These are phyloP conservation scores for Cyclargus thomasi DNA, from an alignment of 1,140 invertebrate genomes.

Conservation along the genomic window DNA sequence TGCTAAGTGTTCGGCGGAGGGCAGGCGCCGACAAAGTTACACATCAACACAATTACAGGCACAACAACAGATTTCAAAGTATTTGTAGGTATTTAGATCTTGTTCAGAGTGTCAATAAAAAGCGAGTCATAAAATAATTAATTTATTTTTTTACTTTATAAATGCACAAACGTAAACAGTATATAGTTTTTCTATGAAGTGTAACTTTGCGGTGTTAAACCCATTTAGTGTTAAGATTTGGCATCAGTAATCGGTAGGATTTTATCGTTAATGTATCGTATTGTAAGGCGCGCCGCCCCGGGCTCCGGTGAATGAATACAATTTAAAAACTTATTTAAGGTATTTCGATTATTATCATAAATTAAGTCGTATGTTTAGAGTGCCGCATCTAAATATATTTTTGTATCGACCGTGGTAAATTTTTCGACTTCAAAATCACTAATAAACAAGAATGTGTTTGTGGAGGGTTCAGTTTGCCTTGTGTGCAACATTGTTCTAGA, in stretches of 20 bases:
- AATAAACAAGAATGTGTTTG: neutral
- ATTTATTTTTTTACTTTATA: neutral
- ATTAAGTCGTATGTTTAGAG: slow-evolving; percentile 12
- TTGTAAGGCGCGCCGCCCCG: slow-evolving; percentile 3
- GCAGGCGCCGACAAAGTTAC: neutral
- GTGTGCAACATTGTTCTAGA: neutral
- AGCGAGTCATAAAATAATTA: neutral
- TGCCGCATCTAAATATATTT: slow-evolving; percentile 13
- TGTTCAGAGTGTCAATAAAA: neutral
- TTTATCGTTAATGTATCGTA: neutral
- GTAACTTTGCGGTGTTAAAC: neutral
- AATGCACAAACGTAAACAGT: neutral
- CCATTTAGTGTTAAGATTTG: slow-evolving; percentile 4
- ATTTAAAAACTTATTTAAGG: slow-evolving; percentile 6
- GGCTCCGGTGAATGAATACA: neutral
- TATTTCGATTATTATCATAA: slow-evolving; percentile 13
- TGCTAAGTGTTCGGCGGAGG: neutral
- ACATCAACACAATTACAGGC: neutral
- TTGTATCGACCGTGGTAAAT: slow-evolving; percentile 4
- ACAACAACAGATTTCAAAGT: too few species aligned
- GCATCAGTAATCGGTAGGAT: slow-evolving; percentile 1
- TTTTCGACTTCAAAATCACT: neutral
- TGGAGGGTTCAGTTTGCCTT: neutral
- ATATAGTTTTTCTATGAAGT: neutral
- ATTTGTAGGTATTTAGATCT: neutral